A percentile compares a stretch with the other conserved stretches of the same genome.
Conservation (phyloP, 1,140 invertebrate species). For the Drosophila pruinosa region DNA sequence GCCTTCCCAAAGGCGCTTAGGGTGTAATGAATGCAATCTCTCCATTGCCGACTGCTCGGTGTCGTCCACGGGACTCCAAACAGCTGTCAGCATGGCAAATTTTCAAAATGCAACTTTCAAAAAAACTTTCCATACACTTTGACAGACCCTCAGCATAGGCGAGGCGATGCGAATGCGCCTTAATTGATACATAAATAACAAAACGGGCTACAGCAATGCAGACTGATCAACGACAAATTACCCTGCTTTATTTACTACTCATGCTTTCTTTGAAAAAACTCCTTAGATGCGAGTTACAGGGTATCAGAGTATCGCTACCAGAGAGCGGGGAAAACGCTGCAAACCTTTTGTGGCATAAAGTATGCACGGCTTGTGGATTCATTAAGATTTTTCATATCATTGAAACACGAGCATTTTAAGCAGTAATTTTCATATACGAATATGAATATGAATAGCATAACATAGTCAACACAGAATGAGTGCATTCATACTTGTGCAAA, state of each 20-base stretch:
- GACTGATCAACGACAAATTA: not conserved
- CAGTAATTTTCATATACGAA: constrained; percentile 44
- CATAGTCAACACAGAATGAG: constrained; percentile 25
- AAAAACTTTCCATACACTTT: constrained; percentile 42
- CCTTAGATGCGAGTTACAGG: not conserved
- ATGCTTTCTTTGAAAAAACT: not conserved
- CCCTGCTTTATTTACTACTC: not conserved
- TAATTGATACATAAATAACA: constrained; percentile 57
- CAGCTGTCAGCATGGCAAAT: constrained; percentile 49
- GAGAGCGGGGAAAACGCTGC: constrained; percentile 3
- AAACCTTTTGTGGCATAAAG: constrained; percentile 24
- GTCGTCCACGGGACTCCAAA: constrained; percentile 26
- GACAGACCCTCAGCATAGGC: not conserved
- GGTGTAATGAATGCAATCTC: constrained; percentile 43
- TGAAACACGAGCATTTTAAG: constrained; percentile 44
- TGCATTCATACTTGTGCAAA: constrained; percentile 8
- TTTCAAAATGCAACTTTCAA: constrained; percentile 42
- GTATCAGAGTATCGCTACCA: constrained; percentile 6
- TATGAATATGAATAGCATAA: constrained; percentile 30
- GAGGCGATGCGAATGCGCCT: not conserved
- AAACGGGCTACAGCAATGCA: not conserved
- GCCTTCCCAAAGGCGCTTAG: constrained; percentile 50
- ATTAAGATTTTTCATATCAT: constrained; percentile 61
- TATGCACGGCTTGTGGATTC: constrained; percentile 36
- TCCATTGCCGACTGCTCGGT: not conserved